Evolutionary conservation across 23 tunicate species (phyloP).

Genomic region (Trididemnum nubilum): DNA sequence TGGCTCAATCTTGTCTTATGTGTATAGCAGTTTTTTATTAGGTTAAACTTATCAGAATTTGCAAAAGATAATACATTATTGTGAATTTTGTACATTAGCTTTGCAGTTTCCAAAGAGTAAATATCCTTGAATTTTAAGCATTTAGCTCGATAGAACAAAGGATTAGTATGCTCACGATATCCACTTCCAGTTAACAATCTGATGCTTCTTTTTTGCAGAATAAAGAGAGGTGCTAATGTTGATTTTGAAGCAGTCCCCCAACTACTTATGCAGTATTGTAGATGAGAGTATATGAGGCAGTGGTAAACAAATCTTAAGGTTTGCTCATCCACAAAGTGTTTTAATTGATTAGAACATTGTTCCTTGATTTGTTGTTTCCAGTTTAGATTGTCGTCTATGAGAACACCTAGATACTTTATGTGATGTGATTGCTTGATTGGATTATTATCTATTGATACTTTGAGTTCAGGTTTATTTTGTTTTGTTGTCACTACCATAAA

Average conservation of each 20-base stretch:
- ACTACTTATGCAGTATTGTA: not conserved
- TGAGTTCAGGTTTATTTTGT: not conserved
- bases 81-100: too few species aligned
- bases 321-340: not conserved
- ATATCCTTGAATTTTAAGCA: too few species aligned
- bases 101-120: too few species aligned
- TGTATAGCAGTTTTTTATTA: too few species aligned
- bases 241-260: not conserved
- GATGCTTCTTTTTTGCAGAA: not conserved
- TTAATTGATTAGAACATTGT: not conserved
- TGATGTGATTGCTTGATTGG: not conserved
- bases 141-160: too few species aligned
- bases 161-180: too few species aligned
- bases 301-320: not conserved
- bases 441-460: not conserved
- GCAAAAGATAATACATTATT: too few species aligned
- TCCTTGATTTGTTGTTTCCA: not conserved
- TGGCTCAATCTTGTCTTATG: too few species aligned
- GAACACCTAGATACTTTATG: not conserved
- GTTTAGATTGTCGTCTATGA: not conserved
- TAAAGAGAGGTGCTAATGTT: not conserved
- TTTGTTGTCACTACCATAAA: not conserved
- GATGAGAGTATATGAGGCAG: not conserved
- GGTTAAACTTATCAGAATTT: too few species aligned
- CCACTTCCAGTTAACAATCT: not conserved